Evolutionary conservation across 23 tunicate genomes (phyloP), one percentile per base, ranked within the genome.

Genomic region (Oikopleura albicans): DNA sequence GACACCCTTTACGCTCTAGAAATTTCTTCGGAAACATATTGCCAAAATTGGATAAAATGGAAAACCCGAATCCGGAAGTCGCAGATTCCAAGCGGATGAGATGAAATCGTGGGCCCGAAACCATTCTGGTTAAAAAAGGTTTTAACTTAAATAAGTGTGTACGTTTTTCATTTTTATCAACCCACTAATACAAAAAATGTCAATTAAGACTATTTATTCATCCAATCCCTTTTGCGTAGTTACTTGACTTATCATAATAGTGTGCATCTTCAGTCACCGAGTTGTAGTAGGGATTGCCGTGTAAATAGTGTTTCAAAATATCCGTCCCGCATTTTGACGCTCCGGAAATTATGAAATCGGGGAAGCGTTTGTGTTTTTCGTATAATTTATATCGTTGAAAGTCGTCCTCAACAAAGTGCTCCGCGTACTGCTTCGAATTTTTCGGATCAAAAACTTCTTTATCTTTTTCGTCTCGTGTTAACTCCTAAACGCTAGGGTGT

Each of bases 321-420:
- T 31, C 35, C 34, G 79, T 16, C 31, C 79, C 79, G 37, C 79
- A 71, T 71, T 71, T 71, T 71, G 36, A 27, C 28, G 79, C 79
- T 16, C 79, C 79, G 37, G 35, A 34, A 37, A 71, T 71, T 2
- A 71, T 16, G 4, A 71, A 27, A 31, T 71, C 79, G 4, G 79
- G 79, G 31, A 71, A 71, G 28, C 79, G 79, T 12, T 37, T 34
- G 37, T 71, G 79, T 71, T 71, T 71, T 71, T 71, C 79, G 37
- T 71, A 71, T 29, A 71, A 71, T 71, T 71, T 71, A 29, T 71
- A 71, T 49, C 63, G 63, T 8, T 49, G 63, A 22, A 49, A 49
- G 12, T 49, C 63, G 22, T 49, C 22, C 22, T 49, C 22, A 49
- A 49, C 22, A 49, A 8, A 49, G 22, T 49, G 16, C 22, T 12